Evolutionary conservation across 2,113 vertebrate genomes (phyloP).

Genomic region (Anguilla rostrata): DNA sequence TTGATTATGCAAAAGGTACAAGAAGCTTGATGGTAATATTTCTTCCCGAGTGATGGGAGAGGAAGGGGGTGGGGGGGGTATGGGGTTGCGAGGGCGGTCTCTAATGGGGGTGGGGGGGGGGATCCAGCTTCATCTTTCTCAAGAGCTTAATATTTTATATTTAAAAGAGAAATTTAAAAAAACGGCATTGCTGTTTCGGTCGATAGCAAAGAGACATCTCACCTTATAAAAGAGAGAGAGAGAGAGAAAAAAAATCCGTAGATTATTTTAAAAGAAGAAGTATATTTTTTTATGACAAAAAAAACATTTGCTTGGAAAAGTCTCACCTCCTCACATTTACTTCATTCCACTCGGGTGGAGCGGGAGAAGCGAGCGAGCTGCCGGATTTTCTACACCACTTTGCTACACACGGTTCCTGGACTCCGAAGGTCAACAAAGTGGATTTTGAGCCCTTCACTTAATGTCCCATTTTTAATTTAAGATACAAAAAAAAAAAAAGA

Average conservation of each 20-base stretch:
- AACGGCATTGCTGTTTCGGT: slow-evolving; percentile 70
- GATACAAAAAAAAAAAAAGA: slow-evolving; percentile 45
- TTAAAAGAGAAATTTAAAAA: slow-evolving; percentile 40
- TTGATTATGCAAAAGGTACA: slow-evolving; percentile 77
- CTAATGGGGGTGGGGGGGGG: slow-evolving; percentile 48
- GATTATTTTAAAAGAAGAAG: slow-evolving; percentile 78
- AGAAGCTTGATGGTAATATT: slow-evolving; percentile 58
- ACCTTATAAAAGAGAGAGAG: slow-evolving; percentile 50
- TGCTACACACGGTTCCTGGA: slow-evolving; percentile 63
- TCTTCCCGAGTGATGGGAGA: slow-evolving; percentile 14
- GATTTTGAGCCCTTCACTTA: slow-evolving; percentile 59
- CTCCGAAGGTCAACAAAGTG: slow-evolving; percentile 58
- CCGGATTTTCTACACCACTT: slow-evolving; percentile 70
- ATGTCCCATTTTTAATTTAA: slow-evolving; percentile 59
- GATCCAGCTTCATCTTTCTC: slow-evolving; percentile 55
- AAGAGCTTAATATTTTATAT: slow-evolving; percentile 71
- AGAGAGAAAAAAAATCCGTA: slow-evolving; percentile 65
- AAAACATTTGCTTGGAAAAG: slow-evolving; percentile 68
- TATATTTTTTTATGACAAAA: slow-evolving; percentile 76
- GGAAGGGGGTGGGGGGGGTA: slow-evolving; percentile 31
- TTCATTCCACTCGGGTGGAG: slow-evolving; percentile 63
- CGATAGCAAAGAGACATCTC: slow-evolving; percentile 70
- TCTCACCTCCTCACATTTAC: slow-evolving; percentile 65
- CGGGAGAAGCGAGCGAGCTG: slow-evolving; percentile 56
- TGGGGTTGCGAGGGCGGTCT: slow-evolving; percentile 40